Conservation (phyloP, 2,888 invertebrate genomes). For the Phaedon cochleariae region DNA sequence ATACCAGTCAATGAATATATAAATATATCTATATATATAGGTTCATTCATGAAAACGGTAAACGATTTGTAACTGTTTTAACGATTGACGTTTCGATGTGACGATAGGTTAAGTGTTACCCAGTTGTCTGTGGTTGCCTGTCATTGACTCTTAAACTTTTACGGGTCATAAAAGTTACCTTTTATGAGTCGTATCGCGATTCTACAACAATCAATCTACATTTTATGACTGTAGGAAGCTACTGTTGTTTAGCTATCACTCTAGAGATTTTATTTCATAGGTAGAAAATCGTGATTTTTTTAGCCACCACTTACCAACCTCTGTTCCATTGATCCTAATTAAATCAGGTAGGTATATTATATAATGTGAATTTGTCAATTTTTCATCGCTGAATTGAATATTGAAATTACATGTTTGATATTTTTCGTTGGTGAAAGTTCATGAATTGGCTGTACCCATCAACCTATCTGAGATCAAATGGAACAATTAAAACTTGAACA, state of each 20-base stretch:
- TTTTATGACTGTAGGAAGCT: slow-evolving; percentile 24
- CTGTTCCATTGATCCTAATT: too few species aligned
- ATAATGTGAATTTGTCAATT: too few species aligned
- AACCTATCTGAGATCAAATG: slow-evolving; percentile 21
- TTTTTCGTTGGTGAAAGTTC: slow-evolving; percentile 3
- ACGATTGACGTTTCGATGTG: slow-evolving; percentile 43
- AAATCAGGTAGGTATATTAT: too few species aligned
- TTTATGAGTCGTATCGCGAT: slow-evolving; percentile 60
- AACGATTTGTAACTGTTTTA: slow-evolving; percentile 28
- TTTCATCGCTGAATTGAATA: too few species aligned
- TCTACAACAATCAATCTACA: slow-evolving; percentile 54
- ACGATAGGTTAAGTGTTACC: slow-evolving; percentile 49
- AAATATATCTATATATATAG: slow-evolving; percentile 5
- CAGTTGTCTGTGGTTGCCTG: slow-evolving; percentile 59
- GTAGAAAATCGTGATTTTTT: too few species aligned
- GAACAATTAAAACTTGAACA: slow-evolving; percentile 47
- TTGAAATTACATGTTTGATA: background rate
- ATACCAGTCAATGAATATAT: slow-evolving; percentile 8
- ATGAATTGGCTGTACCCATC: slow-evolving; percentile 2
- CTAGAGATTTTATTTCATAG: background rate
- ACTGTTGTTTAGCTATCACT: slow-evolving; percentile 9
- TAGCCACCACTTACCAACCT: too few species aligned
- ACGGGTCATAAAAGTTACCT: slow-evolving; percentile 63
- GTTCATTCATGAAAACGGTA: slow-evolving; percentile 19
- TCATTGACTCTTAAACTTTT: slow-evolving; percentile 63